Conservation (phyloP, 1,140 invertebrate genomes). For the Varroa destructor region DNA sequence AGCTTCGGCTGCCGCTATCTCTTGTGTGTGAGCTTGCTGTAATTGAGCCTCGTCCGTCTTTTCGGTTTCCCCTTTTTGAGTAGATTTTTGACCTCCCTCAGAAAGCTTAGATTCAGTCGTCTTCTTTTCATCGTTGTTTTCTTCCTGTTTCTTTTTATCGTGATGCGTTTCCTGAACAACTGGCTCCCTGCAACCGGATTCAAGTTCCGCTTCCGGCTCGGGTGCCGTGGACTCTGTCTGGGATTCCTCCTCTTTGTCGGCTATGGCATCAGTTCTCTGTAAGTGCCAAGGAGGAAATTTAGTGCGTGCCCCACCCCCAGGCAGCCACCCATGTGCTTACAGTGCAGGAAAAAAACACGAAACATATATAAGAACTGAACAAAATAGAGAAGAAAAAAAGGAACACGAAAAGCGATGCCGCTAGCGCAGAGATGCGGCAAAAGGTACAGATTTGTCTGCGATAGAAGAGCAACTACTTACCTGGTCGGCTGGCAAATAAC, state of each 20-base stretch:
- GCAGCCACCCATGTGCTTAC: no score
- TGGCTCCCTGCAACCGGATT: not conserved
- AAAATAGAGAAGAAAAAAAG: not conserved
- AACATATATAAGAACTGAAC: not conserved
- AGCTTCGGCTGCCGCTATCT: no score
- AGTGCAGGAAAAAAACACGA: not conserved
- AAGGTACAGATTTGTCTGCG: not conserved
- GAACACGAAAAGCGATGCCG: not conserved
- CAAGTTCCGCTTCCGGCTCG: not conserved
- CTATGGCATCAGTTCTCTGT: slow-evolving; percentile 25
- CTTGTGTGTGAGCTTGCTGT: no score
- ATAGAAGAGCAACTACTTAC: not conserved
- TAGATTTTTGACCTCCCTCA: not conserved
- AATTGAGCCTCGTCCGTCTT: no score
- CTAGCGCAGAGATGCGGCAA: not conserved
- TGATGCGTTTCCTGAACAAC: slow-evolving; percentile 2
- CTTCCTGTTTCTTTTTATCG: not conserved
- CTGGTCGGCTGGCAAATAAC: slow-evolving; percentile 1
- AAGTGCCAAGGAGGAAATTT: not conserved
- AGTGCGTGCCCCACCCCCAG: no score
- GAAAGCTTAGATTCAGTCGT: not conserved
- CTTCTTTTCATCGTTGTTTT: not conserved
- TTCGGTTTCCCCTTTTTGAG: not conserved
- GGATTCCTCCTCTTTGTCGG: not conserved
- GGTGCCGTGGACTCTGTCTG: slow-evolving; percentile 21